Evolutionary conservation across 2,888 invertebrate genomes (phyloP).

Genomic region (Drosophila heteroneura): DNA sequence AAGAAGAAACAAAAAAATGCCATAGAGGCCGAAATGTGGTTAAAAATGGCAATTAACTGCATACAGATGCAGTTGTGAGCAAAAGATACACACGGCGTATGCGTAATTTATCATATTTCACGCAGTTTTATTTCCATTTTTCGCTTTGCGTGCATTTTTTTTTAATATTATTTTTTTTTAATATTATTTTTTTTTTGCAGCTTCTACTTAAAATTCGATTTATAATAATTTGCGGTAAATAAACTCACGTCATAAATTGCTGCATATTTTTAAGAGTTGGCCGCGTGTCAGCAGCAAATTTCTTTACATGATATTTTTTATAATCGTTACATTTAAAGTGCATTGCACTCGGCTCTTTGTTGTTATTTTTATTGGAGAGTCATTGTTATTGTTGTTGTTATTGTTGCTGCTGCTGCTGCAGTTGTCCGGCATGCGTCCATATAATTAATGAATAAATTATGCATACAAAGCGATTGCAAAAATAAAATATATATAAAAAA

Average conservation of each 20-base stretch:
- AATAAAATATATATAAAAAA: conserved; percentile 1
- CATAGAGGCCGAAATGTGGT: conserved; percentile 46
- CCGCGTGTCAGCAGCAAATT: conserved; percentile 56
- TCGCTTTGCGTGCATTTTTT: conserved; percentile 25
- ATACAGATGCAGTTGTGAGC: conserved; percentile 20
- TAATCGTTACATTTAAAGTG: conserved; percentile 59
- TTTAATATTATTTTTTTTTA: neutral
- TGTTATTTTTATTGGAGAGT: conserved; percentile 34
- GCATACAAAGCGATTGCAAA: conserved; percentile 61
- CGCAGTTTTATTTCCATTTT: conserved; percentile 67
- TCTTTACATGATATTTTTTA: conserved; percentile 54
- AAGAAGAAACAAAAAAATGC: conserved; percentile 4
- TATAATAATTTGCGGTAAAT: conserved; percentile 81
- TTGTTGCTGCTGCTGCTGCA: conserved; percentile 17
- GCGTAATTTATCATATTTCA: conserved; percentile 76
- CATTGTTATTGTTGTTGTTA: conserved; percentile 24
- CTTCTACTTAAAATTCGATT: conserved; percentile 76
- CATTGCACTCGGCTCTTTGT: conserved; percentile 52
- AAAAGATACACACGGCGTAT: conserved; percentile 55
- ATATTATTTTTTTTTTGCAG: conserved; percentile 5
- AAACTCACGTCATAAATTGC: conserved; percentile 73
- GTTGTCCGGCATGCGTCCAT: conserved; percentile 45
- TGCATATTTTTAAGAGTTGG: conserved; percentile 52
- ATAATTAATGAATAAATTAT: conserved; percentile 76
- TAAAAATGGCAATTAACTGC: conserved; percentile 74